These are phyloP conservation scores for Nomada hirtipes DNA, from an alignment of 2,888 invertebrate genomes.

Conservation along the genomic window DNA sequence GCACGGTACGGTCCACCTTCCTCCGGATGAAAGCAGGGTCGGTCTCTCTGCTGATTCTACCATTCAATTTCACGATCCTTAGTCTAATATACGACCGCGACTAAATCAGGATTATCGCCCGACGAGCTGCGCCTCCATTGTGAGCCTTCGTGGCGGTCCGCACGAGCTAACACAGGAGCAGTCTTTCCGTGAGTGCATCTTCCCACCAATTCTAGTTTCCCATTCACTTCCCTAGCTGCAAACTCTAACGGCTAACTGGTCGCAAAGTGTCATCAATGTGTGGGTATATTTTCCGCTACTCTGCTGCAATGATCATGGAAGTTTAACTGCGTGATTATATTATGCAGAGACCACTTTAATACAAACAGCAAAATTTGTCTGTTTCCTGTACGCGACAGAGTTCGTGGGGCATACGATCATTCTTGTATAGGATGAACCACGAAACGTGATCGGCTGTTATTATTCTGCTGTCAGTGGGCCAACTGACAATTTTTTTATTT, in stretches of 20 bases:
- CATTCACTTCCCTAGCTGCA: conserved; percentile 9
- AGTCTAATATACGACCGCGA: conserved; percentile 77
- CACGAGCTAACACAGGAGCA: conserved; percentile 38
- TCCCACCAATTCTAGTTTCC: conserved; percentile 24
- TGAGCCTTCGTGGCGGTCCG: conserved; percentile 48
- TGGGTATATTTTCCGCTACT: background rate
- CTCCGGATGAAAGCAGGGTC: conserved; percentile 54
- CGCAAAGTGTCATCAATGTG: background rate
- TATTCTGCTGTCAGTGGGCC: too few relatives aligned
- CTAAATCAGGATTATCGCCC: conserved; percentile 81
- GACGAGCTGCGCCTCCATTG: conserved; percentile 63
- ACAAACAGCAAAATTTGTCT: background rate
- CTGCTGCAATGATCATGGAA: background rate
- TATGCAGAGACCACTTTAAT: background rate
- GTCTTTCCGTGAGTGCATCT: conserved; percentile 26
- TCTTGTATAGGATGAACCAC: too few relatives aligned
- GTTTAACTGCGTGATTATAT: background rate
- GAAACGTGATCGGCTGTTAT: too few relatives aligned
- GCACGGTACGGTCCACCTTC: conserved; percentile 54
- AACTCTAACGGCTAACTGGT: background rate
- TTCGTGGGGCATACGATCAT: too few relatives aligned
- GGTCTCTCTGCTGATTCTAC: conserved; percentile 75
- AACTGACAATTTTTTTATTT: too few relatives aligned
- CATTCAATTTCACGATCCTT: conserved; percentile 81
- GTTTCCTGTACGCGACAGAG: background rate